Evolutionary conservation across 1,140 invertebrate genomes (phyloP).

Genomic region (Lerema accius): DNA sequence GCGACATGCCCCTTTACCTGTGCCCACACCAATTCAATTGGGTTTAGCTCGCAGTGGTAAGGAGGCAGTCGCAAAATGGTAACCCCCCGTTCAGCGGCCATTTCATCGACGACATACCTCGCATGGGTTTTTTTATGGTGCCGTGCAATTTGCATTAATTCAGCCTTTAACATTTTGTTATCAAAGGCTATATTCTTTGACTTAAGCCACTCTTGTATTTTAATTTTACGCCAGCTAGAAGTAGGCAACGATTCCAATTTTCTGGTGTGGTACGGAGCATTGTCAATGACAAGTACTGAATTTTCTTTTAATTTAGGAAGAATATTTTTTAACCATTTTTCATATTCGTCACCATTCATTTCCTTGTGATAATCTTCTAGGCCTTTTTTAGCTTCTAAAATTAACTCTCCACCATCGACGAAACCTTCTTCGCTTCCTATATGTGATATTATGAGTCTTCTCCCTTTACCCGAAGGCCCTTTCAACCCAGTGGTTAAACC

Average conservation of each 20-base stretch:
- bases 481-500: too few relatives aligned
- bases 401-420: constrained; percentile 17
- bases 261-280: constrained; percentile 39
- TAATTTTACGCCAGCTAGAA: constrained; percentile 24
- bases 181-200: constrained; percentile 33
- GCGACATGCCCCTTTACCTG: too few relatives aligned
- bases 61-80: too few relatives aligned
- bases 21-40: too few relatives aligned
- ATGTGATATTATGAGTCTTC: constrained; percentile 7
- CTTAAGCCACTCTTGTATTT: constrained; percentile 37
- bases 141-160: constrained; percentile 19
- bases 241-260: constrained; percentile 35
- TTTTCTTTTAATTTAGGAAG: constrained; percentile 35
- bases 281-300: constrained; percentile 37
- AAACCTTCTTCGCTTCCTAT: constrained; percentile 23
- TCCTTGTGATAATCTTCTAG: constrained; percentile 39
- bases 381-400: constrained; percentile 35
- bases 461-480: too few relatives aligned
- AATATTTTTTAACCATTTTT: constrained; percentile 38
- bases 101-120: constrained; percentile 15
- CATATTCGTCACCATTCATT: constrained; percentile 34
- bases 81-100: background rate
- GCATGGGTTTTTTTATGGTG: too few relatives aligned
- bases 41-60: too few relatives aligned
- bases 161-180: constrained; percentile 23